phyloP scores from a whole-genome alignment of 1,140 invertebrate genomes.

The Drosophila suzukii region DNA sequence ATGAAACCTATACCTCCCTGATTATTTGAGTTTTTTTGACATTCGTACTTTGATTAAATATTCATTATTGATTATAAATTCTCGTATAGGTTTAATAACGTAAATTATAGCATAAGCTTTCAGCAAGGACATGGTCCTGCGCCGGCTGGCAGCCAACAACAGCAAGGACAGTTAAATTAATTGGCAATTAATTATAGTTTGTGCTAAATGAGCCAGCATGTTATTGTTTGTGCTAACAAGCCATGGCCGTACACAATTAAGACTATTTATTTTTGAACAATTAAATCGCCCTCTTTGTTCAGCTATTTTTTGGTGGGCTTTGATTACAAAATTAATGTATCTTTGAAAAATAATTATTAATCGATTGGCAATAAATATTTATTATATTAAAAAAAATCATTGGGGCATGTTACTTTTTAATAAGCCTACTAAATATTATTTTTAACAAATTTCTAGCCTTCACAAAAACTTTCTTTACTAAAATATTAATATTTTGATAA shows the following conservation, averaged over 20 bases:
- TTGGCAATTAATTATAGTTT: conserved; percentile 70
- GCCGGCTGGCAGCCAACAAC: conserved; percentile 13
- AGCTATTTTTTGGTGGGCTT: background rate
- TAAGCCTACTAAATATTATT: background rate
- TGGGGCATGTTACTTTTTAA: background rate
- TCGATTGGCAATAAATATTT: background rate
- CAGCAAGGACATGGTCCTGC: conserved; percentile 33
- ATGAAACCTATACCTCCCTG: background rate
- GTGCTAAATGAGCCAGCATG: conserved; percentile 41
- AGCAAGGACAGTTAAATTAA: conserved; percentile 57
- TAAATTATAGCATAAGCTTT: conserved; percentile 45
- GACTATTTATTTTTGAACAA: conserved; percentile 37
- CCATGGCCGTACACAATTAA: conserved; percentile 36
- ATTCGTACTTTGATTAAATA: conserved; percentile 29
- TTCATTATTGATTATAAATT: conserved; percentile 53
- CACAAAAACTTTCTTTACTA: too few species aligned
- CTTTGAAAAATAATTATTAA: conserved; percentile 1
- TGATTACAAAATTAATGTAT: conserved; percentile 24
- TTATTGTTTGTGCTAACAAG: conserved; percentile 45
- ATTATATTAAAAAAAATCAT: background rate
- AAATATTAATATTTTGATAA: too few species aligned
- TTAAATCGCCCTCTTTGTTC: conserved; percentile 12
- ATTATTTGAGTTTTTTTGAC: background rate
- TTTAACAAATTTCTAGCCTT: background rate
- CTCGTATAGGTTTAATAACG: conserved; percentile 34